phyloP scores from a whole-genome alignment of 2,797 vertebrate species.

The Enteromius anoplus region DNA sequence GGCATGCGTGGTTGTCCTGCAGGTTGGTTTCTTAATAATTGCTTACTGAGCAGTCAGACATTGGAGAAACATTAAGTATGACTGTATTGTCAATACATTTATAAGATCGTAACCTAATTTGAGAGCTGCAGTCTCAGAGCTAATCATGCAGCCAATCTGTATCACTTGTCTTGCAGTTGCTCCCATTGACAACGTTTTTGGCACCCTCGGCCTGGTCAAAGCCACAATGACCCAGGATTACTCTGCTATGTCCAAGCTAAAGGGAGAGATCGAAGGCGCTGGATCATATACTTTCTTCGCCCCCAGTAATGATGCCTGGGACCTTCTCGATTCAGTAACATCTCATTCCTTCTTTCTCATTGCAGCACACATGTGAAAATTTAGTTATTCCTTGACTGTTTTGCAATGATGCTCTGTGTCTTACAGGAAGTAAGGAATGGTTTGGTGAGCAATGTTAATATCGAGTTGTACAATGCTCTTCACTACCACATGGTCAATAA shows the following conservation, averaged over 20 bases:
- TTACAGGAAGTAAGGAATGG: slow-evolving; percentile 81
- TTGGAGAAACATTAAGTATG: not conserved
- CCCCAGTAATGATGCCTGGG: slow-evolving; percentile 96
- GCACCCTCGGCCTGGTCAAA: slow-evolving; percentile 88
- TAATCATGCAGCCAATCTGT: not conserved
- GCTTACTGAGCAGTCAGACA: not conserved
- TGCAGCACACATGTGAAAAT: not conserved
- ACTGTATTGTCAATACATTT: not conserved
- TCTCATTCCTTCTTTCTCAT: not conserved
- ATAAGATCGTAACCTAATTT: not conserved
- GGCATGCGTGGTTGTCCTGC: slow-evolving; percentile 90
- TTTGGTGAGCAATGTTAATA: slow-evolving; percentile 93
- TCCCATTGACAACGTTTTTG: slow-evolving; percentile 93
- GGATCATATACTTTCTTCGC: slow-evolving; percentile 95
- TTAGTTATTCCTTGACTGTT: not conserved
- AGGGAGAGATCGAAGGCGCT: slow-evolving; percentile 89
- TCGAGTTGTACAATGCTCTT: slow-evolving; percentile 94
- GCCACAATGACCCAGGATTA: slow-evolving; percentile 87
- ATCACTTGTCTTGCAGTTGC: slow-evolving; percentile 76
- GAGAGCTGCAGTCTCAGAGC: not conserved
- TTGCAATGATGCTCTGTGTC: not conserved
- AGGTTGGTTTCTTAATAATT: slow-evolving; percentile 76
- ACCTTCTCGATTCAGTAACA: slow-evolving; percentile 81
- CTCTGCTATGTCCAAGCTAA: slow-evolving; percentile 86
- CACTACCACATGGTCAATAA: slow-evolving; percentile 95